These are phyloP conservation scores for Anguilla marmorata DNA, from an alignment of 2,797 vertebrate genomes.

Conservation along the genomic window DNA sequence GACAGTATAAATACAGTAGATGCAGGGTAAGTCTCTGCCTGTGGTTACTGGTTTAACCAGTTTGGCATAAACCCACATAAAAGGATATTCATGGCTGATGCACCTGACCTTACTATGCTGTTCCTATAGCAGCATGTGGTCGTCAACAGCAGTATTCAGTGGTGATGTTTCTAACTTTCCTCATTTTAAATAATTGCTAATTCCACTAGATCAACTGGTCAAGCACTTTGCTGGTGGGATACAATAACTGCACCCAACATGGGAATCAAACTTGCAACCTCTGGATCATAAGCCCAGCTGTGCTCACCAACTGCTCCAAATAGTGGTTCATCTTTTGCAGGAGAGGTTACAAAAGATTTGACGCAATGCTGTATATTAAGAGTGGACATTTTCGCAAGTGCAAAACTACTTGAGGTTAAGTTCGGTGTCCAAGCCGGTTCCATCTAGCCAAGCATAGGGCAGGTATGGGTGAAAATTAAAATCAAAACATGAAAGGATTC, in stretches of 20 bases:
- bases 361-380: neutral
- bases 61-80: neutral
- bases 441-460: neutral
- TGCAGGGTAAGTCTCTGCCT: neutral
- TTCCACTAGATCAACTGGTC: neutral
- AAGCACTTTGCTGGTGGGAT: neutral
- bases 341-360: neutral
- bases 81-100: neutral
- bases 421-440: no score
- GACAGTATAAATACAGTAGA: neutral
- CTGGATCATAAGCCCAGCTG: neutral
- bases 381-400: no score
- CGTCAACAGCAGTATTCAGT: neutral
- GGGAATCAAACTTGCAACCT: neutral
- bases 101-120: neutral
- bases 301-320: neutral
- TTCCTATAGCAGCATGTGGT: neutral
- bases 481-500: neutral
- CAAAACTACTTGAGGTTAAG: no score
- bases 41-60: neutral
- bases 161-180: neutral
- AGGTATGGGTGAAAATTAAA: neutral
- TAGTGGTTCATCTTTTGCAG: neutral
- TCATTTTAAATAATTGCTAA: neutral
- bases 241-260: neutral